A percentile compares a stretch with the other conserved stretches of the same genome.
Evolutionary conservation across 1,140 invertebrate genomes (phyloP).

Genomic region (Pararge aegeria): DNA sequence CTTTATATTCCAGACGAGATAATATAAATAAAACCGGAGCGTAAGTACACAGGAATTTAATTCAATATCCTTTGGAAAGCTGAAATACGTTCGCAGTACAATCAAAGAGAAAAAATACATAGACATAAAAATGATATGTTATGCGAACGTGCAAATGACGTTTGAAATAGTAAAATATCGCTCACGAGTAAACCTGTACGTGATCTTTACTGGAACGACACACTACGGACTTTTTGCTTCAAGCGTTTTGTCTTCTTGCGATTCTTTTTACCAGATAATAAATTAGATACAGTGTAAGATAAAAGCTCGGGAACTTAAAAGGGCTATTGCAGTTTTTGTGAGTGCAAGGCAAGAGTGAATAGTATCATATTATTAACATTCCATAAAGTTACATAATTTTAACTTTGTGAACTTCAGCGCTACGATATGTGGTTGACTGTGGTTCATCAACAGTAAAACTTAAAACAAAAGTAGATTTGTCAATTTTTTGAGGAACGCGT

Average conservation of each 20-base stretch:
- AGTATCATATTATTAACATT: too few species aligned
- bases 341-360: too few species aligned
- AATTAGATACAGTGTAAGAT: too few species aligned
- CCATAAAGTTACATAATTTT: too few species aligned
- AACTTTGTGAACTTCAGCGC: too few species aligned
- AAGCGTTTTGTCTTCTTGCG: not conserved
- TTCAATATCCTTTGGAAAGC: conserved; percentile 8
- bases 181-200: conserved; percentile 31
- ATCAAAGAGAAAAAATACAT: conserved; percentile 28
- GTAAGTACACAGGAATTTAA: conserved; percentile 8
- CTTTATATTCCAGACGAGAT: conserved; percentile 4
- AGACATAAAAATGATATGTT: conserved; percentile 40
- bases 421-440: too few species aligned
- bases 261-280: too few species aligned
- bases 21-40: not conserved
- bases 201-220: conserved; percentile 20
- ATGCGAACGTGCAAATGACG: conserved; percentile 38
- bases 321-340: too few species aligned
- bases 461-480: too few species aligned
- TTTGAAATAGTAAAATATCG: conserved; percentile 43
- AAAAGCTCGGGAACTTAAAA: too few species aligned
- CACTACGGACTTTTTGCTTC: not conserved
- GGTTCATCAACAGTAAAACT: too few species aligned
- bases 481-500: too few species aligned
- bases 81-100: conserved; percentile 9